These are phyloP conservation scores for Stylophora pistillata DNA, from an alignment of 64 coral and sea anemone species.

Conservation along the genomic window DNA sequence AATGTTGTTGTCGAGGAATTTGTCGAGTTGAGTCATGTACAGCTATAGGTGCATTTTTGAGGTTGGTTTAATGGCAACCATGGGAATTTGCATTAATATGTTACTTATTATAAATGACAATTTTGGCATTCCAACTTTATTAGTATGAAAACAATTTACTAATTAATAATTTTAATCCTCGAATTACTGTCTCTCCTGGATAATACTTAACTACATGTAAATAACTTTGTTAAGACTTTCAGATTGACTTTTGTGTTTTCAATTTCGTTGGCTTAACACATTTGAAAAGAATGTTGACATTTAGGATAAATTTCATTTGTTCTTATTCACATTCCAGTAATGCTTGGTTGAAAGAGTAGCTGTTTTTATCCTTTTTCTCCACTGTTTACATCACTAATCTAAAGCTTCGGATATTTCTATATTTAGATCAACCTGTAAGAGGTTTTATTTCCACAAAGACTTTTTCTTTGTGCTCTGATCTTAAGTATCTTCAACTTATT, in stretches of 20 bases:
- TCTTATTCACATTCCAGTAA: slow-evolving; percentile 18
- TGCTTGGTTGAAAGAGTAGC: neutral
- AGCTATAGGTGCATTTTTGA: no score
- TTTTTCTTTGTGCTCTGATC: neutral
- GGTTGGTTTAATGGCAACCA: no score
- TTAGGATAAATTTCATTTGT: neutral
- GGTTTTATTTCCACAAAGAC: neutral
- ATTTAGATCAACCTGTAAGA: neutral
- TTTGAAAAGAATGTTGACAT: slow-evolving; percentile 19
- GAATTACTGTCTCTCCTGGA: neutral
- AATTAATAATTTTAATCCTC: no score
- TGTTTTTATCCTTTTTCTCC: neutral
- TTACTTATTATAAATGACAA: no score
- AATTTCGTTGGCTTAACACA: neutral
- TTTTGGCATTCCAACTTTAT: no score
- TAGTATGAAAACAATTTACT: no score
- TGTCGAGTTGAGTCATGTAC: no score
- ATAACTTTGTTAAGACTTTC: neutral
- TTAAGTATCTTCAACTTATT: neutral
- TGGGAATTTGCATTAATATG: no score
- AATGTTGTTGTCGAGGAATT: no score
- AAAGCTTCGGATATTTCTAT: neutral
- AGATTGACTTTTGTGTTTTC: neutral
- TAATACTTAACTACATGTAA: neutral
- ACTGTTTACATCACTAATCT: neutral